Percentiles rank a stretch among this genome's conserved stretches.
These are phyloP conservation scores for Sternarchorhynchus goeldii DNA, from an alignment of 2,797 vertebrate species.

Conservation along the genomic window DNA sequence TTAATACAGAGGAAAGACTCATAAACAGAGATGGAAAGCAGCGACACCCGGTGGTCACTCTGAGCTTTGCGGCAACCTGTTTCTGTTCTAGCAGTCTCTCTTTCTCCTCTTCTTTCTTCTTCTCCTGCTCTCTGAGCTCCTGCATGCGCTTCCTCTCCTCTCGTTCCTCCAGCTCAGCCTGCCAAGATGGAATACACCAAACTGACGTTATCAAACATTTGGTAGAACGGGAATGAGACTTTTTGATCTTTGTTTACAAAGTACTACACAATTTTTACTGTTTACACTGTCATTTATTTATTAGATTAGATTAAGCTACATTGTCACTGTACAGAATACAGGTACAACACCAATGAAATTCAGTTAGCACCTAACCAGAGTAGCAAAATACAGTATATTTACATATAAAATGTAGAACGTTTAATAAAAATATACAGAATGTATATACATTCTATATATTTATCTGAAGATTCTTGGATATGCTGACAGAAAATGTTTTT, in stretches of 20 bases:
- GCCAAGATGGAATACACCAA: neutral
- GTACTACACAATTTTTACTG: neutral
- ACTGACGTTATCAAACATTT: neutral
- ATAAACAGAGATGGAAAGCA: neutral
- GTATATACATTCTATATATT: no score
- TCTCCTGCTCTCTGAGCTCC: slow-evolving; percentile 86
- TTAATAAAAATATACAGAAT: no score
- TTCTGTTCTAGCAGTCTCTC: slow-evolving; percentile 82
- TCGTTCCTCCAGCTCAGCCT: slow-evolving; percentile 91
- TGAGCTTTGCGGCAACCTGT: slow-evolving; percentile 72
- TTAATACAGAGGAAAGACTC: neutral
- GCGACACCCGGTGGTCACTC: neutral
- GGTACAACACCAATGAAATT: no score
- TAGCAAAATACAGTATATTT: no score
- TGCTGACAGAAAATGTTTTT: no score
- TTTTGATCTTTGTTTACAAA: neutral
- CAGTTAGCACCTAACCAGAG: no score
- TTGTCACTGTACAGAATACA: no score
- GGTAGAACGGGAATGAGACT: rapidly evolving
- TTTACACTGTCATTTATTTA: no score
- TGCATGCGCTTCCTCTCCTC: slow-evolving; percentile 89
- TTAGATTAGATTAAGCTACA: no score
- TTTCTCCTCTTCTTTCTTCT: slow-evolving; percentile 83
- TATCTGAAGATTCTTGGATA: no score
- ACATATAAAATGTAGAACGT: no score